These are phyloP conservation scores for Hirtodrosophila histrioides DNA, from an alignment of 2,888 invertebrate species.

Conservation along the genomic window DNA sequence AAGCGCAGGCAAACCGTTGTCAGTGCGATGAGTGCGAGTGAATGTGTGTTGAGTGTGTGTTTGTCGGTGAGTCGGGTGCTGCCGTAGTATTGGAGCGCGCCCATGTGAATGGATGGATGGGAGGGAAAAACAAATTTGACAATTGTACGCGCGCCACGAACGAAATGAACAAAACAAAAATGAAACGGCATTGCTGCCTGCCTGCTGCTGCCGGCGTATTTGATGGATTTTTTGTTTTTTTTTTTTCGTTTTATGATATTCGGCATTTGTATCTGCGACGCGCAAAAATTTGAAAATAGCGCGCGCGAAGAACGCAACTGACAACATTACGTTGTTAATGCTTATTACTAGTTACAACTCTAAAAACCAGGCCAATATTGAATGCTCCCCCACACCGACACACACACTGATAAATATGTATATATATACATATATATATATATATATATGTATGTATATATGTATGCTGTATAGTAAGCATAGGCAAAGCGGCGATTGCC, in stretches of 20 bases:
- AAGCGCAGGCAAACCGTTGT: constrained; percentile 62
- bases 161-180: constrained; percentile 80
- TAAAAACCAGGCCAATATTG: constrained; percentile 49
- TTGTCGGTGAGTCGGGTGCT: not conserved
- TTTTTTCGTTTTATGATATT: constrained; percentile 41
- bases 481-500: constrained; percentile 53
- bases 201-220: constrained; percentile 66
- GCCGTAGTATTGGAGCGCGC: constrained; percentile 46
- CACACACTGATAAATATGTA: constrained; percentile 16
- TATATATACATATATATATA: constrained; percentile 10
- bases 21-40: constrained; percentile 28
- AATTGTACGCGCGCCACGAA: constrained; percentile 81
- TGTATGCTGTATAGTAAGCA: constrained; percentile 38
- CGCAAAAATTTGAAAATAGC: constrained; percentile 63
- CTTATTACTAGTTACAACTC: constrained; percentile 35
- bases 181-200: constrained; percentile 62
- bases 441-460: not conserved
- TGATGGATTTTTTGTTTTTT: constrained; percentile 68
- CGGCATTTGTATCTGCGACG: constrained; percentile 30
- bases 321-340: constrained; percentile 21
- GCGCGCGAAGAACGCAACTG: constrained; percentile 49
- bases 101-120: constrained; percentile 74
- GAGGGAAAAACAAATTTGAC: constrained; percentile 76
- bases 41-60: constrained; percentile 37
- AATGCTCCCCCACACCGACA: constrained; percentile 32